Conservation (phyloP, 2,797 vertebrate genomes). For the Stomatorhinus walkeri region DNA sequence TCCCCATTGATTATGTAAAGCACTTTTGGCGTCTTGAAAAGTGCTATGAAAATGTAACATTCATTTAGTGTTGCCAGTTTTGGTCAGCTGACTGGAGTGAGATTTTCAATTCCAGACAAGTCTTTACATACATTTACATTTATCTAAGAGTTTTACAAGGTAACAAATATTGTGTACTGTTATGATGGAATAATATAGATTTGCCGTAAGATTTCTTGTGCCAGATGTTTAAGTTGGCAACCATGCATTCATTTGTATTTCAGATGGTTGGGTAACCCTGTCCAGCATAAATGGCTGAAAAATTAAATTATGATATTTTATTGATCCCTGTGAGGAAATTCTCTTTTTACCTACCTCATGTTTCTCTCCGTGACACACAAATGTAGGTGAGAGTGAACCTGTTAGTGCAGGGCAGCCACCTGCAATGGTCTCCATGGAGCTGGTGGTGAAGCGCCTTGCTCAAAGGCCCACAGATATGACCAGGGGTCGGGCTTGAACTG, state of each 20-base stretch:
- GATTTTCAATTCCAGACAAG: neutral
- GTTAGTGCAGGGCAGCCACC: neutral
- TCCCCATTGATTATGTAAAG: neutral
- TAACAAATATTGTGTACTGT: neutral
- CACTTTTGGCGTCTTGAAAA: neutral
- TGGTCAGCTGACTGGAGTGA: neutral
- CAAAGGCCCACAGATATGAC: neutral
- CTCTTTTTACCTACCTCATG: neutral
- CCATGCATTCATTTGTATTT: neutral
- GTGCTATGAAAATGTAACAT: neutral
- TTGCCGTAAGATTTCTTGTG: neutral
- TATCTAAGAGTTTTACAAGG: neutral
- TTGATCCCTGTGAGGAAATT: neutral
- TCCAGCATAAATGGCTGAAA: neutral
- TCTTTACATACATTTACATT: neutral
- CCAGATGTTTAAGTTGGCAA: neutral
- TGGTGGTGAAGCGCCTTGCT: neutral
- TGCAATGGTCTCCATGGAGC: neutral
- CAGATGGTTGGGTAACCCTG: neutral
- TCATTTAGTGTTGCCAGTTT: neutral
- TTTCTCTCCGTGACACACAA: neutral
- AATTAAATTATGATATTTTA: neutral
- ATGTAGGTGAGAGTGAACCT: neutral
- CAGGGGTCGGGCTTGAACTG: neutral
- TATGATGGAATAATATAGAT: neutral